Conservation (phyloP, 2,113 vertebrate genomes). For the Myanophis thanlyinensis region DNA sequence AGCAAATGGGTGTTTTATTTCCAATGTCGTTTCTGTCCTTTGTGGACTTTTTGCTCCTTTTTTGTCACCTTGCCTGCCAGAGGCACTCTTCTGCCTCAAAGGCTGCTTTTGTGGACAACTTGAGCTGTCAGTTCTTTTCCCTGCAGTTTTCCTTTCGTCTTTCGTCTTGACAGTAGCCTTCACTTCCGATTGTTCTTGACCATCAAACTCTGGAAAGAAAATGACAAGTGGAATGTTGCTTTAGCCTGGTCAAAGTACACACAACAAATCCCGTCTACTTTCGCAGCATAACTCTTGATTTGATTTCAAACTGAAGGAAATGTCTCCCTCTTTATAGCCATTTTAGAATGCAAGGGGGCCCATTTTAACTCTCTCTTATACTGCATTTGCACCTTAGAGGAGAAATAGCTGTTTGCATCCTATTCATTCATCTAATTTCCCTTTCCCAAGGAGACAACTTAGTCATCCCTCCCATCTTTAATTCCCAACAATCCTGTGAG, state of each 20-base stretch:
- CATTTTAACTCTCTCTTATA: neutral
- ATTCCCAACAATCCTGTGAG: neutral
- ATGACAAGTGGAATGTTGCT: neutral
- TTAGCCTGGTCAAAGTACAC: neutral
- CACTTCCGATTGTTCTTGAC: conserved; percentile 47
- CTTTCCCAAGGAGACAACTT: neutral
- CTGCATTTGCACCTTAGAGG: neutral
- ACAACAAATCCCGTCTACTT: neutral
- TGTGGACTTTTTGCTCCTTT: conserved; percentile 70
- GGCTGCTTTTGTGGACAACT: conserved; percentile 8
- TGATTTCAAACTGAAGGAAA: neutral
- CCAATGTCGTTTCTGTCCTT: conserved; percentile 68
- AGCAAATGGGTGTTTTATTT: conserved; percentile 85
- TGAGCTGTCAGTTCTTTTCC: conserved; percentile 42
- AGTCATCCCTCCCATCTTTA: neutral
- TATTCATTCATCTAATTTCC: neutral
- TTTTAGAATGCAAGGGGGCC: neutral
- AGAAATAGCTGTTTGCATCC: neutral
- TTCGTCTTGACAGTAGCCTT: neutral
- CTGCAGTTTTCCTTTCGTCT: conserved; percentile 2
- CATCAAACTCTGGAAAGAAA: conserved; percentile 40
- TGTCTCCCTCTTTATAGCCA: neutral
- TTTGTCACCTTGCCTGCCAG: conserved; percentile 51
- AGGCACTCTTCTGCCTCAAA: conserved; percentile 52
- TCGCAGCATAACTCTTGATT: neutral